Conservation (phyloP, 1,140 invertebrate genomes). For the Eueides isabella region DNA sequence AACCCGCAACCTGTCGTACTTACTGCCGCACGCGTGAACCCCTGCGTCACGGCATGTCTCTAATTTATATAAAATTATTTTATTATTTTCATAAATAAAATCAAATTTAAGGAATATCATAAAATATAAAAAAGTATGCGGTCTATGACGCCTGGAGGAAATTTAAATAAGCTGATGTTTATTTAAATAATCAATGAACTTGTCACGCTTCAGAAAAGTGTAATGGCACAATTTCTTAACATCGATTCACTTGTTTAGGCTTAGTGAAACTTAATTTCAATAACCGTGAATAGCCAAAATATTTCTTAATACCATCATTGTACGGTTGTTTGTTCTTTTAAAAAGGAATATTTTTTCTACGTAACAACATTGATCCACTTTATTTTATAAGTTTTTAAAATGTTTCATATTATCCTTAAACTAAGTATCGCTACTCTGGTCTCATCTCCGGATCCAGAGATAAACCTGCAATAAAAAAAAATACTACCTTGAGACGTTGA, state of each 20-base stretch:
- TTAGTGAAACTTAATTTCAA: conserved; percentile 14
- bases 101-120: too few relatives aligned
- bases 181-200: conserved; percentile 67
- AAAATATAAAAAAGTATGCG: background rate
- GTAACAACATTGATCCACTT: conserved; percentile 1
- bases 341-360: background rate
- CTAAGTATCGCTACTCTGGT: too few relatives aligned
- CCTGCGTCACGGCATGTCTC: too few relatives aligned
- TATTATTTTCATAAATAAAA: too few relatives aligned
- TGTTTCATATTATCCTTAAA: background rate
- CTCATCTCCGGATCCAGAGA: background rate
- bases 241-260: conserved; percentile 39
- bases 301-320: background rate
- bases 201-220: conserved; percentile 57
- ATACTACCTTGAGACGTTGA: background rate
- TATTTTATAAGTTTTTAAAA: background rate
- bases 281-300: conserved; percentile 14
- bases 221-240: conserved; percentile 55
- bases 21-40: too few relatives aligned
- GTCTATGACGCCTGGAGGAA: background rate
- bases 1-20: too few relatives aligned
- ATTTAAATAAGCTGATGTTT: background rate
- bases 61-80: too few relatives aligned
- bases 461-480: background rate
- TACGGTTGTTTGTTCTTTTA: background rate